Conservation (phyloP, 2,888 invertebrate species). For the Cephus rjabovi region DNA sequence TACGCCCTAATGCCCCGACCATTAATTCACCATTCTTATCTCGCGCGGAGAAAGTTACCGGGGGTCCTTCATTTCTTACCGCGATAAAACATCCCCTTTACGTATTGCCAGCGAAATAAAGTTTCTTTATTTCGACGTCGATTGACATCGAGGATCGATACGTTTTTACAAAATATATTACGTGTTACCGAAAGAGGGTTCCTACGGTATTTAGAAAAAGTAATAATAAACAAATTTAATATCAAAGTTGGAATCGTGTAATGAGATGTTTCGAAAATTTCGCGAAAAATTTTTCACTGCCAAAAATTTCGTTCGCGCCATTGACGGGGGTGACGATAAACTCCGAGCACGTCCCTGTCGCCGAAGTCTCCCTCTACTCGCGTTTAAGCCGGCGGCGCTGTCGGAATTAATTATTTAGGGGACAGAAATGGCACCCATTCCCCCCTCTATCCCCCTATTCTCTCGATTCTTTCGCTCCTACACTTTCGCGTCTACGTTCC, state of each 20-base stretch:
- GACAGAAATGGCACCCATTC: conserved; percentile 63
- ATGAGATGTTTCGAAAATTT: too few species aligned
- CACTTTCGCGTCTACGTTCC: conserved; percentile 18
- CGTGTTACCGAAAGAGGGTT: too few species aligned
- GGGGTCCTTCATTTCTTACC: background rate
- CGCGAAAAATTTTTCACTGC: too few species aligned
- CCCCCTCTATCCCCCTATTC: conserved; percentile 31
- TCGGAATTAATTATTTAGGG: conserved; percentile 67
- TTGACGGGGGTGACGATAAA: background rate
- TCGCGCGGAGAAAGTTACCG: background rate
- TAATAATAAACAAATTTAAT: too few species aligned
- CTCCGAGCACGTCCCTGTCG: conserved; percentile 40
- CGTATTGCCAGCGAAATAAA: too few species aligned
- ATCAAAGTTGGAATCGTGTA: too few species aligned
- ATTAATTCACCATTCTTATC: conserved; percentile 17
- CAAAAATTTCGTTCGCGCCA: conserved; percentile 2
- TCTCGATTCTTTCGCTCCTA: conserved; percentile 46
- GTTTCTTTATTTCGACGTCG: too few species aligned
- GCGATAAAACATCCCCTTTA: background rate
- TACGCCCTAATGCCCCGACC: conserved; percentile 44
- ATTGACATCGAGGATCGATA: too few species aligned
- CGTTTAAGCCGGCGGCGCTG: conserved; percentile 63
- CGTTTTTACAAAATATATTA: too few species aligned
- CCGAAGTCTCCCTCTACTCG: conserved; percentile 33
- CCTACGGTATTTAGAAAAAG: fast-evolving